phyloP scores from a whole-genome alignment of 2,888 invertebrate species.

The Dicycla oo region DNA sequence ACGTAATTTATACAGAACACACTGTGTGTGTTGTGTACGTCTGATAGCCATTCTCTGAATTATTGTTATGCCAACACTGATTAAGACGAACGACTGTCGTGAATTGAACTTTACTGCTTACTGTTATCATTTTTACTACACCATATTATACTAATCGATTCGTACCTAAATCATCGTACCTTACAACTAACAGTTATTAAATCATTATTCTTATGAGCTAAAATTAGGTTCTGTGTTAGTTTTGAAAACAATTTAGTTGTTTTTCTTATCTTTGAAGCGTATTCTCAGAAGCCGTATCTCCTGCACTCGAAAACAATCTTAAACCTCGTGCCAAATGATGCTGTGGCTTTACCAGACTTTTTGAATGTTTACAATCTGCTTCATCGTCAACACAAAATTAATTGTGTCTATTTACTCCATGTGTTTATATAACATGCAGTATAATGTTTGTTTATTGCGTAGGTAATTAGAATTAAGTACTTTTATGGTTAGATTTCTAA shows the following conservation, averaged over 20 bases:
- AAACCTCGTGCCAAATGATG: slow-evolving; percentile 43
- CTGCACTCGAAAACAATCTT: slow-evolving; percentile 41
- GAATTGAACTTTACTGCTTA: slow-evolving; percentile 64
- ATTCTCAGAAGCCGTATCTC: slow-evolving; percentile 47
- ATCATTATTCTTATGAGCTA: neutral
- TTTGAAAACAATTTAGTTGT: slow-evolving; percentile 28
- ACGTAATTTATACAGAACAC: slow-evolving; percentile 63
- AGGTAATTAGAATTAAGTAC: slow-evolving; percentile 5
- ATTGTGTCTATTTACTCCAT: slow-evolving; percentile 23
- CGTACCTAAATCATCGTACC: slow-evolving; percentile 5
- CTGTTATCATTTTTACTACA: slow-evolving; percentile 57
- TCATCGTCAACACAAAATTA: slow-evolving; percentile 22
- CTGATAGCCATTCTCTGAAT: slow-evolving; percentile 67
- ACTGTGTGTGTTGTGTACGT: slow-evolving; percentile 51
- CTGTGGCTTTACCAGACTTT: slow-evolving; percentile 44
- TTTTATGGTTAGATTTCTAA: slow-evolving; percentile 14
- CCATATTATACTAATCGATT: slow-evolving; percentile 43
- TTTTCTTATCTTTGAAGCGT: slow-evolving; percentile 39
- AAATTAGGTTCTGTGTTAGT: slow-evolving; percentile 6
- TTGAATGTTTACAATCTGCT: slow-evolving; percentile 33
- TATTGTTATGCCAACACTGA: slow-evolving; percentile 68
- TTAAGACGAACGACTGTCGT: slow-evolving; percentile 65
- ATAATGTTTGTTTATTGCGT: slow-evolving; percentile 22
- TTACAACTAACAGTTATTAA: neutral
- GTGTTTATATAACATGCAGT: slow-evolving; percentile 29